Evolutionary conservation across 2,113 vertebrate species (phyloP).

Genomic region (Ictalurus punctatus): DNA sequence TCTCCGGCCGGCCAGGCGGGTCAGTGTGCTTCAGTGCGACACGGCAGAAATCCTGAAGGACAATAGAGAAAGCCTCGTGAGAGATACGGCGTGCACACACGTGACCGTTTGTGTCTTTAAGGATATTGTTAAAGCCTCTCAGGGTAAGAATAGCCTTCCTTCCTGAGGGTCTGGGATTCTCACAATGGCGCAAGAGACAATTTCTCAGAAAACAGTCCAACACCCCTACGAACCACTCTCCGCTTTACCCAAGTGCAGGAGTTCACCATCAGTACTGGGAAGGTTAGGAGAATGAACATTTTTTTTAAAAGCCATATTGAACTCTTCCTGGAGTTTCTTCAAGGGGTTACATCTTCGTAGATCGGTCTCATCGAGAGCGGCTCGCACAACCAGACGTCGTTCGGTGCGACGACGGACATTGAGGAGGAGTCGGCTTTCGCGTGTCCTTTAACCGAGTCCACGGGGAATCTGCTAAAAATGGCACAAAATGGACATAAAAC

Average conservation of each 20-base stretch:
- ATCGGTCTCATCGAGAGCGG: neutral
- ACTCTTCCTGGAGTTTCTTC: neutral
- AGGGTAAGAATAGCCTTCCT: conserved; percentile 70
- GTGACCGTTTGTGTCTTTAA: conserved; percentile 28
- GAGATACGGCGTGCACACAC: conserved; percentile 41
- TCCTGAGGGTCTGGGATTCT: conserved; percentile 60
- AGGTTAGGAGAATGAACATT: neutral
- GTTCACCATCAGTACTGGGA: neutral
- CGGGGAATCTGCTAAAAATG: conserved; percentile 11
- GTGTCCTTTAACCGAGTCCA: conserved; percentile 17
- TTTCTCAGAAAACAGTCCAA: neutral
- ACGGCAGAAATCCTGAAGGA: conserved; percentile 19
- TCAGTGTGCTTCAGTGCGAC: neutral
- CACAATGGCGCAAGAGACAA: conserved; percentile 18
- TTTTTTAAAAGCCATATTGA: neutral
- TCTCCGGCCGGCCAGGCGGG: neutral
- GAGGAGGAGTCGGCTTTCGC: conserved; percentile 27
- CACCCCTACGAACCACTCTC: neutral
- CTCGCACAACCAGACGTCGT: conserved; percentile 22
- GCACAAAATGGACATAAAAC: neutral
- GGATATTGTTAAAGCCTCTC: conserved; percentile 60
- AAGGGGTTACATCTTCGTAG: neutral
- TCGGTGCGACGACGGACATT: conserved; percentile 32
- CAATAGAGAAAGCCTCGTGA: conserved; percentile 41
- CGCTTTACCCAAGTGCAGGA: neutral